Percentiles rank a stretch among this genome's conserved stretches.
Conservation (phyloP, 2,888 invertebrate genomes). For the Sycophila texana region DNA sequence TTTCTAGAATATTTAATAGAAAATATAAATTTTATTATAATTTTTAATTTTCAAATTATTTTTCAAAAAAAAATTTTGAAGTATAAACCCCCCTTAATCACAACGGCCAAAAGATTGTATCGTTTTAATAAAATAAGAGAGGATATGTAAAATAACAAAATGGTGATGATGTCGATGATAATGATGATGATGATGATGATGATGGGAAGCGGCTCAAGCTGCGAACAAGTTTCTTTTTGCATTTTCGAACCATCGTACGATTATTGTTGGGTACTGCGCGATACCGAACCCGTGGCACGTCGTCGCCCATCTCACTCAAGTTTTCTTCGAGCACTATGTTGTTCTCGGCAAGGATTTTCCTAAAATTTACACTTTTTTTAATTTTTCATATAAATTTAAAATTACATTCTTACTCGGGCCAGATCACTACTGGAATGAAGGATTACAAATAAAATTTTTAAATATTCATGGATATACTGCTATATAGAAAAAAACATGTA, state of each 20-base stretch:
- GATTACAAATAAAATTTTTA: not conserved
- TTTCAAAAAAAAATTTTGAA: no score
- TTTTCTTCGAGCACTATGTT: conserved; percentile 71
- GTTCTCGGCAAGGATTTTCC: conserved; percentile 70
- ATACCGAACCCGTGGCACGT: conserved; percentile 69
- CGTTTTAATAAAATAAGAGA: no score
- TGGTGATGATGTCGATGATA: not conserved
- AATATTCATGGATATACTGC: no score
- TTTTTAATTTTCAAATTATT: no score
- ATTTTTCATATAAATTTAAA: not conserved
- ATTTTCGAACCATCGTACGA: conserved; percentile 72
- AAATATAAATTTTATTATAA: no score
- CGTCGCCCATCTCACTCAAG: conserved; percentile 68
- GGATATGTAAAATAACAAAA: conserved; percentile 14
- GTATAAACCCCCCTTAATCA: no score
- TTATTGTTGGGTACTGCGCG: conserved; percentile 69
- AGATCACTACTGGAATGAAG: not conserved
- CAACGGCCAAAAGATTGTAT: no score
- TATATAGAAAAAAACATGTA: not conserved
- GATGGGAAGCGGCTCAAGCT: conserved; percentile 53
- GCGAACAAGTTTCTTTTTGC: conserved; percentile 59
- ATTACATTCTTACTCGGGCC: conserved; percentile 35
- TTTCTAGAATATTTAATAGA: no score
- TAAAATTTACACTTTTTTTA: conserved; percentile 59
- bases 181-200: not conserved